Conservation (phyloP, 2,797 vertebrate genomes). For the Pangasius mekongensis region DNA sequence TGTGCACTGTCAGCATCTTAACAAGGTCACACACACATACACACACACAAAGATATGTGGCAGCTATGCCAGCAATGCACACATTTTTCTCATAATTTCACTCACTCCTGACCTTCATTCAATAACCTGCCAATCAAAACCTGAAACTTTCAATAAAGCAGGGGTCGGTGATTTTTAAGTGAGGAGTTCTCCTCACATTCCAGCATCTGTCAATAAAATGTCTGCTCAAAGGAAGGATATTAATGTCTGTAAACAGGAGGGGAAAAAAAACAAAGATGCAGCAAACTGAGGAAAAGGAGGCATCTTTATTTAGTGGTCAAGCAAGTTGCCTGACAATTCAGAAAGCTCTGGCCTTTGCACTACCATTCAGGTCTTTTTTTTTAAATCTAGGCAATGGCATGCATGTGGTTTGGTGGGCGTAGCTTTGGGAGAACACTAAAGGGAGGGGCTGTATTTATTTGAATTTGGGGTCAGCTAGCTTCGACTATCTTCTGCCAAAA, state of each 20-base stretch:
- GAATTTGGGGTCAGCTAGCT: neutral
- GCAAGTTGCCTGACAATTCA: constrained; percentile 2
- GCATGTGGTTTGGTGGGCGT: neutral
- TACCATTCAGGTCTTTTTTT: neutral
- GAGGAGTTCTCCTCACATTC: neutral
- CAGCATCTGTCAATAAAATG: neutral
- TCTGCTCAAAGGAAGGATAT: neutral
- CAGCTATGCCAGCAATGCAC: constrained; percentile 56
- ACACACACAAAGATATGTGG: constrained; percentile 5
- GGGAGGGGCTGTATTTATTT: neutral
- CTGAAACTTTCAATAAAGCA: constrained; percentile 30
- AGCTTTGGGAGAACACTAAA: neutral
- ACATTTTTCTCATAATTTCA: constrained; percentile 30
- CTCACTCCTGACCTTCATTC: constrained; percentile 30
- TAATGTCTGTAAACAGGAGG: neutral
- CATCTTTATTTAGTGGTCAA: neutral
- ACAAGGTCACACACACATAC: constrained; percentile 46
- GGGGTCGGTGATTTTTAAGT: constrained; percentile 7
- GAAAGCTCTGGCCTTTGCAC: neutral
- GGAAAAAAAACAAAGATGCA: neutral
- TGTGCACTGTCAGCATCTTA: constrained; percentile 59
- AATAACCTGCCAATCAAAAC: constrained; percentile 23
- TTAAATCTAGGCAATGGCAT: neutral
- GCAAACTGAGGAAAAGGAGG: too few species aligned
- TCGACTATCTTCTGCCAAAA: neutral